A percentile compares a stretch with the other conserved stretches of the same genome.
Conservation (phyloP, 1,140 invertebrate genomes). For the Zaprionus taronus region DNA sequence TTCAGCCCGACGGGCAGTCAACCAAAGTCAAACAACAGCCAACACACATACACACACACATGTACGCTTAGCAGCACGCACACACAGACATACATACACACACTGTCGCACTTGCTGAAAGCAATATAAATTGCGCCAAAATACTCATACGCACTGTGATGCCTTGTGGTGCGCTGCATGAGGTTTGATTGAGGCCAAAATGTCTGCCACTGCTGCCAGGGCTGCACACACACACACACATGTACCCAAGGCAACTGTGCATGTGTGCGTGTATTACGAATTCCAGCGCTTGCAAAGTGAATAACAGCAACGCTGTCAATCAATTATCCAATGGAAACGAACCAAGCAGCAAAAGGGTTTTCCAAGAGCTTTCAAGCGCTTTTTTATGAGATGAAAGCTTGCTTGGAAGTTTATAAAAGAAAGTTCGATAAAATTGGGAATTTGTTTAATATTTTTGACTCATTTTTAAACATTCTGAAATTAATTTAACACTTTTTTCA, state of each 20-base stretch:
- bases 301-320: neutral
- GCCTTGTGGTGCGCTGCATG: constrained; percentile 40
- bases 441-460: neutral
- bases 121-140: constrained; percentile 52
- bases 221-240: constrained; percentile 29
- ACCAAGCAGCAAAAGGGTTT: neutral
- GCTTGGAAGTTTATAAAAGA: neutral
- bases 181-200: constrained; percentile 52
- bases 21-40: constrained; percentile 46
- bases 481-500: neutral
- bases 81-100: constrained; percentile 14
- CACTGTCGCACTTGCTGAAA: constrained; percentile 22
- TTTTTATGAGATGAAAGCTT: neutral
- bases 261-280: neutral
- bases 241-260: neutral
- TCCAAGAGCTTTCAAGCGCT: neutral
- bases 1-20: constrained; percentile 34
- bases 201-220: constrained; percentile 40
- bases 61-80: constrained; percentile 8
- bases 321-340: neutral
- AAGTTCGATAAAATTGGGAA: neutral
- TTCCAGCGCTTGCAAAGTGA: neutral
- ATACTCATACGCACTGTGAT: constrained; percentile 51
- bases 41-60: constrained; percentile 8
- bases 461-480: neutral